Percentiles rank a stretch among this genome's conserved stretches.
Conservation (phyloP, 2,113 vertebrate genomes). For the Rhinoderma darwinii region DNA sequence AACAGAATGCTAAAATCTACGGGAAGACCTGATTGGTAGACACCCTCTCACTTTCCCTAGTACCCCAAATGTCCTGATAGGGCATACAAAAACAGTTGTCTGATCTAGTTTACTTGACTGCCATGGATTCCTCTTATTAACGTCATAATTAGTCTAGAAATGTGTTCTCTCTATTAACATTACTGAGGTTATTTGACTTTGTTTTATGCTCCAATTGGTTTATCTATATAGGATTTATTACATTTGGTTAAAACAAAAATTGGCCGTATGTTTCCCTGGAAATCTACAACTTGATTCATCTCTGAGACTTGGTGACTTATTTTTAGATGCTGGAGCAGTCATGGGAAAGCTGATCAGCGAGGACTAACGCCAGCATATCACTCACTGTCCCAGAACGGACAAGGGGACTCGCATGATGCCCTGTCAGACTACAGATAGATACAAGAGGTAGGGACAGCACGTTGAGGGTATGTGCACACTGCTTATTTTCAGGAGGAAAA, state of each 20-base stretch:
- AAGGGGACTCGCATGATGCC: background rate
- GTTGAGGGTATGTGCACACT: no score
- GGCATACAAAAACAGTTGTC: background rate
- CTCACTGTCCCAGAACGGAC: background rate
- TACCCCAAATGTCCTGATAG: background rate
- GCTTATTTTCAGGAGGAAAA: no score
- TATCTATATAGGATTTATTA: background rate
- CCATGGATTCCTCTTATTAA: background rate
- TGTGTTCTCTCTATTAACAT: no score
- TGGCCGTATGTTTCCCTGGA: background rate
- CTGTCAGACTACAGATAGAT: background rate
- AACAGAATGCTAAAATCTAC: no score
- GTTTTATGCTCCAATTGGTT: background rate
- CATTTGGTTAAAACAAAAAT: background rate
- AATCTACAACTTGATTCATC: background rate
- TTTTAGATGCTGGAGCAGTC: background rate
- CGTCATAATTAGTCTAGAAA: no score
- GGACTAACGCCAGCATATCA: background rate
- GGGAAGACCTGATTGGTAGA: background rate
- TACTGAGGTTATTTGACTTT: no score
- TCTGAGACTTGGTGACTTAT: background rate
- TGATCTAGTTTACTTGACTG: background rate
- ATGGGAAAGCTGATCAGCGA: background rate
- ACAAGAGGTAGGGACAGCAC: no score
- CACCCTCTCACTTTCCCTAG: background rate